These are phyloP conservation scores for Machimus atricapillus DNA, from an alignment of 2,888 invertebrate genomes.

Conservation along the genomic window DNA sequence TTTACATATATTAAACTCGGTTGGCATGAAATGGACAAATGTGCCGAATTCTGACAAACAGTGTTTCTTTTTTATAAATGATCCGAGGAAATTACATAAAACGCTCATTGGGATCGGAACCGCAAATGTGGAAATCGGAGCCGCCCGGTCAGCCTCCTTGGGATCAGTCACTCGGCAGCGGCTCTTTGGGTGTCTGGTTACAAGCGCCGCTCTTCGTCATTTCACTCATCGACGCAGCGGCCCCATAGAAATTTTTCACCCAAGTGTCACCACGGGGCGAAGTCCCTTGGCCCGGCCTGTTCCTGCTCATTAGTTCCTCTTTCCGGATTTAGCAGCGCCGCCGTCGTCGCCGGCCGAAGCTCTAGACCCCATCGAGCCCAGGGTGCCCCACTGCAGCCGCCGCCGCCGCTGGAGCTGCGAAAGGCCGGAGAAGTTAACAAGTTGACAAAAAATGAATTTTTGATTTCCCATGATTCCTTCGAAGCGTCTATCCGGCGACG, in stretches of 20 bases:
- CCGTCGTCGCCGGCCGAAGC: background rate
- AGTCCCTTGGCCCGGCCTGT: background rate
- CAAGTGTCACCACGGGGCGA: background rate
- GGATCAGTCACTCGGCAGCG: background rate
- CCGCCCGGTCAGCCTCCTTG: background rate
- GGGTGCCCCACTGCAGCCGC: background rate
- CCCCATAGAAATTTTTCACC: background rate
- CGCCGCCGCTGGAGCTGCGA: background rate
- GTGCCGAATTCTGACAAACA: background rate
- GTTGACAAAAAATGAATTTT: constrained; percentile 7
- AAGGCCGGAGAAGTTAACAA: background rate
- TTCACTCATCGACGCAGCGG: constrained; percentile 23
- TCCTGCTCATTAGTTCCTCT: constrained; percentile 5
- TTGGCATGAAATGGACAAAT: background rate
- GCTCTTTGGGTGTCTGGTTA: constrained; percentile 42
- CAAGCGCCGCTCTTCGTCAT: constrained; percentile 43
- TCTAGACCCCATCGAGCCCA: background rate
- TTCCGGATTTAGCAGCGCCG: background rate
- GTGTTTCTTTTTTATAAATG: background rate
- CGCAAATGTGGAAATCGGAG: constrained; percentile 16
- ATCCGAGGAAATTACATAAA: background rate
- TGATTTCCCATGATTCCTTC: background rate
- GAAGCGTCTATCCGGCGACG: background rate
- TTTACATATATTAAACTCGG: too few relatives aligned
- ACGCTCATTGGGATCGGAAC: background rate